Percentiles rank a stretch among this genome's conserved stretches.
Evolutionary conservation across 2,113 vertebrate genomes (phyloP).

Genomic region (Phasianus colchicus): DNA sequence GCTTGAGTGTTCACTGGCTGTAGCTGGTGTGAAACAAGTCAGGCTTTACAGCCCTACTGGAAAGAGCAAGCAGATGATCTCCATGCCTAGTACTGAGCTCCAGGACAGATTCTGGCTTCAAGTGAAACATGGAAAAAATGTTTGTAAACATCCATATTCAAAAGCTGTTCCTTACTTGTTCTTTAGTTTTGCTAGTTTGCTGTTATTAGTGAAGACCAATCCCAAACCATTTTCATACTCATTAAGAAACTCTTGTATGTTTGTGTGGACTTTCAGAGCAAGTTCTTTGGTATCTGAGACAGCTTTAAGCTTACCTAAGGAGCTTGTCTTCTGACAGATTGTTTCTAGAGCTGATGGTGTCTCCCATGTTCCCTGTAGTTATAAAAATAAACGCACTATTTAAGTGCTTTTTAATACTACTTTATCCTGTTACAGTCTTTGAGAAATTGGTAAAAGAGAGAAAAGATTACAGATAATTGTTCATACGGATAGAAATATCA

Average conservation of each 20-base stretch:
- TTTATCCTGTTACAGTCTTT: neutral
- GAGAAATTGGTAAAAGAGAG: neutral
- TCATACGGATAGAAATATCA: neutral
- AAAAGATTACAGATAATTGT: neutral
- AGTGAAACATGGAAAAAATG: neutral
- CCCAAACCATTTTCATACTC: neutral
- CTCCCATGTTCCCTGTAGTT: neutral
- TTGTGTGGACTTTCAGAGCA: neutral
- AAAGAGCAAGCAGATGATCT: neutral
- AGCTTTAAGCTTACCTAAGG: constrained; percentile 39
- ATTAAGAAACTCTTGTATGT: neutral
- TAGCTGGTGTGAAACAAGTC: neutral
- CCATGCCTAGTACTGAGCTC: neutral
- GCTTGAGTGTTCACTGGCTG: neutral
- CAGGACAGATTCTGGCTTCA: neutral
- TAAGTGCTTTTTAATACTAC: neutral
- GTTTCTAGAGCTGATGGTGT: neutral
- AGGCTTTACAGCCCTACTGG: neutral
- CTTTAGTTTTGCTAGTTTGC: neutral
- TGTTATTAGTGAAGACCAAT: neutral
- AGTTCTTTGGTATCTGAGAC: neutral
- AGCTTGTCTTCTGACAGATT: neutral
- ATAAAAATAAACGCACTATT: neutral
- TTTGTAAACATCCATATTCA: neutral
- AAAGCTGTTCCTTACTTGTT: neutral